Base-by-base conservation (phyloP, 1,140 invertebrate genomes). In the Ceratosolen fusciceps region DNA sequence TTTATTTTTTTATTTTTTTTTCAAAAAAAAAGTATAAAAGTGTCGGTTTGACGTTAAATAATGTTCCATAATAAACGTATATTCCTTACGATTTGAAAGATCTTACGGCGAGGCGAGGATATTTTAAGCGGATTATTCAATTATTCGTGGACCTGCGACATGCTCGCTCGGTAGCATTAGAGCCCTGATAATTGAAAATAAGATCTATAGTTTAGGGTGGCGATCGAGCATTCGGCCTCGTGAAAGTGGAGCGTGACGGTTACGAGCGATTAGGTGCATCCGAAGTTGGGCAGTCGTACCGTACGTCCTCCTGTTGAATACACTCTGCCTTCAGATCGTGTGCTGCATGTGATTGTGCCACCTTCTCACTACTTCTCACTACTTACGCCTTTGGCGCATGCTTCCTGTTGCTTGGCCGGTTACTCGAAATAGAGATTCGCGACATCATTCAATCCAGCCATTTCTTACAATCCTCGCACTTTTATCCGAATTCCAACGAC, bases 221-320 rank as follows among this genome's bases (percentile, higher is more conserved):
- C 5, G 21, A 54, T 56, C 54, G 54, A 56, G 54, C n/a, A 24
- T 8, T 56, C n/a, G 12, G 3, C 3, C 26, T 2, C n/a, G 21
- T 26, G 54, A 24, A 3, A 24, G 24, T 16, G 1, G 24, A 67
- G 10, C 68, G 43, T 43, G 43, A 43, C 68, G 68, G 43, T 26
- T 43, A 71, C 39, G 31, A 43, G 43, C 2, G 39, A 71, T 71
- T 47, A 52, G 43, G 14, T 12, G 3, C 68, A 12, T 39, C 10
- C 68, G 8, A n/a, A 65, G 34, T 37, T 7, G 3, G 3, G 16
- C 43, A 14, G 14, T 54, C 39, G 73, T 76, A 21, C 56, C 62
- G n/a, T n/a, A n/a, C n/a, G n/a, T n/a, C 65, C 75, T 70, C 65
- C 49, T 77, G 65, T 77, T 77, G 65, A 77, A 70, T 70, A 19